A percentile compares a stretch with the other conserved stretches of the same genome.
phyloP scores from a whole-genome alignment of 2,113 vertebrate species.

The Dinomys branickii region DNA sequence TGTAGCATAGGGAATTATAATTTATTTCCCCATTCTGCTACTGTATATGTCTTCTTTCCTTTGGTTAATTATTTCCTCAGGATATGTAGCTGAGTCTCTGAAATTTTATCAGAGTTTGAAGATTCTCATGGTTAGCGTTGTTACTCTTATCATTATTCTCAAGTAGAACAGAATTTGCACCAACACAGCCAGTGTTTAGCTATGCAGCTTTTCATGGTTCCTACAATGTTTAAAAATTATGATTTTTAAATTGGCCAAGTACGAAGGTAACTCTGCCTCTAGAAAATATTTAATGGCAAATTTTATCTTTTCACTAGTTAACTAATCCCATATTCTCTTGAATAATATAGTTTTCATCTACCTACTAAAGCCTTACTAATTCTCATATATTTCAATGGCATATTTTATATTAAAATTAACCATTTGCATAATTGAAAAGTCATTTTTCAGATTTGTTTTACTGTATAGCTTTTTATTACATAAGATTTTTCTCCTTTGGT shows the following conservation, averaged over 20 bases:
- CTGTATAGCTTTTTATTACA: slow-evolving; percentile 19
- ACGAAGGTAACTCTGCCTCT: neutral
- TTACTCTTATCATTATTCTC: neutral
- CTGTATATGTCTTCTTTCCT: neutral
- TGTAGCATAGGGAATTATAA: neutral
- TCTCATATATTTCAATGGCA: slow-evolving; percentile 28
- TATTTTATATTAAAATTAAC: slow-evolving; percentile 6
- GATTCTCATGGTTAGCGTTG: neutral
- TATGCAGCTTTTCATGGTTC: neutral
- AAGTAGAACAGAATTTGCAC: neutral
- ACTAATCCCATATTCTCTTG: neutral
- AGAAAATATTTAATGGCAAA: neutral
- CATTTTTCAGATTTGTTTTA: slow-evolving; percentile 28
- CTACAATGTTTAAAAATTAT: neutral
- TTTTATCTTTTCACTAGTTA: neutral
- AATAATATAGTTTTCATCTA: neutral
- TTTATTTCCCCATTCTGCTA: neutral
- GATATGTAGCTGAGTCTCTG: neutral
- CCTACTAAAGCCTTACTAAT: neutral
- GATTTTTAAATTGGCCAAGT: slow-evolving; percentile 28
- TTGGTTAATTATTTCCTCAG: neutral
- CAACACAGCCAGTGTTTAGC: neutral
- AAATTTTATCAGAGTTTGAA: neutral
- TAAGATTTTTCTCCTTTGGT: neutral
- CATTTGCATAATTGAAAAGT: neutral